Conservation (phyloP, 2,113 vertebrate species). For the western clawed frog (Xenopus tropicalis) region DNA sequence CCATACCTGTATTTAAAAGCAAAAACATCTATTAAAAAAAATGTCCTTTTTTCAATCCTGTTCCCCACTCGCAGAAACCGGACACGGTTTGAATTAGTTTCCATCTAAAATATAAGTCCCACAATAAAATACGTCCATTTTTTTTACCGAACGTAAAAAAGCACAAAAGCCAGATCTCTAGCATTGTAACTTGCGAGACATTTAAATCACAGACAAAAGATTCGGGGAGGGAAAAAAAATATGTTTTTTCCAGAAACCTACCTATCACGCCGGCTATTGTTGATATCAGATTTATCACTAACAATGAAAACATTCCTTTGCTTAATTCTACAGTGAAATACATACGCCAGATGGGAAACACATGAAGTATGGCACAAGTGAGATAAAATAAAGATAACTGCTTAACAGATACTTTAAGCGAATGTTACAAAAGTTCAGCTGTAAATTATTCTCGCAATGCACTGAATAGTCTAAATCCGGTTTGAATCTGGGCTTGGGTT, state of each 20-base stretch:
- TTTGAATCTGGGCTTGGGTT: constrained; percentile 29
- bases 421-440: constrained; percentile 45
- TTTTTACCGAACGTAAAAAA: background rate
- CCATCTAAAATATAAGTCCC: background rate
- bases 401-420: constrained; percentile 41
- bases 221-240: constrained; percentile 10
- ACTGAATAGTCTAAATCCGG: constrained; percentile 35
- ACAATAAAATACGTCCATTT: background rate
- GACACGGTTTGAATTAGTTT: background rate
- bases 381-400: constrained; percentile 46
- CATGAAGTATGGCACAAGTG: constrained; percentile 47
- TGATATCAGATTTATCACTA: constrained; percentile 62
- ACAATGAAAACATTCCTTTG: constrained; percentile 47
- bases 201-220: constrained; percentile 62
- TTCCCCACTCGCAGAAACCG: too few species aligned
- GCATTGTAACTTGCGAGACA: constrained; percentile 55
- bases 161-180: background rate
- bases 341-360: constrained; percentile 56
- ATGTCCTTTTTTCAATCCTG: too few species aligned
- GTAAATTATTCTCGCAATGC: constrained; percentile 47
- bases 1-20: too few species aligned
- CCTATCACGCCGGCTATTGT: constrained; percentile 59
- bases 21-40: too few species aligned
- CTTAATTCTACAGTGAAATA: constrained; percentile 49
- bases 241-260: constrained; percentile 53